Conservation (phyloP, 2,888 invertebrate genomes). For the Alviniconcha strummeri region DNA sequence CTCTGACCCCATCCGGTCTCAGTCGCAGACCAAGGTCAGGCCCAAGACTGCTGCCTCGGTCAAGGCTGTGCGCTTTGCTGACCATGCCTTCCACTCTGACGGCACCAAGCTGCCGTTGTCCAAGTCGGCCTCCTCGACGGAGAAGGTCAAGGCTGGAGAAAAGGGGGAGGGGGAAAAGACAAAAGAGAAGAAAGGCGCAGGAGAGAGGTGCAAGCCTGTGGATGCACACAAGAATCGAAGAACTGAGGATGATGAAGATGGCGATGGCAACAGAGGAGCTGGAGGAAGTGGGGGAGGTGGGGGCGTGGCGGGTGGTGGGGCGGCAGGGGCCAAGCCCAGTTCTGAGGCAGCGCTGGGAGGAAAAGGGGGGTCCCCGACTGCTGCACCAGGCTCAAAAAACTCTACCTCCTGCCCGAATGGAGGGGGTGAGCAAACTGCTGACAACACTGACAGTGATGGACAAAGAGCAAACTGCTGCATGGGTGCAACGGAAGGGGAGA, state of each 20-base stretch:
- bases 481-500: no score
- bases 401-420: no score
- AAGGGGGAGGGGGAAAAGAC: background rate
- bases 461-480: no score
- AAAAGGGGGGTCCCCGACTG: background rate
- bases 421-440: no score
- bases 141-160: background rate
- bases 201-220: background rate
- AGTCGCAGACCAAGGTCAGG: background rate
- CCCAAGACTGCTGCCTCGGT: background rate
- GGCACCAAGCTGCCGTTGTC: background rate
- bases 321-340: background rate
- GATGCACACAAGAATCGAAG: background rate
- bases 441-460: no score
- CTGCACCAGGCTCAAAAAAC: no score
- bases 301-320: background rate
- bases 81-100: slow-evolving; percentile 11
- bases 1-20: background rate
- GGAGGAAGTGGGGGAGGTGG: background rate
- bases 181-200: background rate
- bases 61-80: slow-evolving; percentile 17
- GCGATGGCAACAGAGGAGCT: background rate
- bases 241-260: background rate
- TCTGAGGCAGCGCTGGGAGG: background rate
- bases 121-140: background rate